These are phyloP conservation scores for Listronotus oregonensis DNA, from an alignment of 1,140 invertebrate species.

Conservation along the genomic window DNA sequence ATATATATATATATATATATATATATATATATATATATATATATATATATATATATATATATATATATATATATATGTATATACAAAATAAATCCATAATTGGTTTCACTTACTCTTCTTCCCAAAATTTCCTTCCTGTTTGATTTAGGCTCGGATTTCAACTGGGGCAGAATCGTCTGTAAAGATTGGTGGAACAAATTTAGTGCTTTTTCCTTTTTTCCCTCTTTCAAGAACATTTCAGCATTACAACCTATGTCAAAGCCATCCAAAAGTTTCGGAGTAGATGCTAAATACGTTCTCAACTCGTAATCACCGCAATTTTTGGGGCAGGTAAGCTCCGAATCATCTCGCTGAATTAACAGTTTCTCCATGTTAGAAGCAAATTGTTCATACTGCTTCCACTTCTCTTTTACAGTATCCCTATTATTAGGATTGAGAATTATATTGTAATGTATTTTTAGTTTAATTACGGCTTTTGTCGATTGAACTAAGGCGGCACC, in stretches of 20 bases:
- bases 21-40: too few relatives aligned
- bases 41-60: too few relatives aligned
- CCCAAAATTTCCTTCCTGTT: conserved; percentile 21
- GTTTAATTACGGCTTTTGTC: conserved; percentile 10
- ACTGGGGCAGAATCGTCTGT: conserved; percentile 4
- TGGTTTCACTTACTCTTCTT: conserved; percentile 5
- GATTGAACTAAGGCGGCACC: conserved; percentile 2
- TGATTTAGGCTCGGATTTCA: conserved; percentile 21
- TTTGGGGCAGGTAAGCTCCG: background rate
- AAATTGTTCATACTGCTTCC: conserved; percentile 6
- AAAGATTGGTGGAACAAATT: conserved; percentile 15
- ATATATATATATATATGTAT: too few relatives aligned
- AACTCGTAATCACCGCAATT: conserved; percentile 15
- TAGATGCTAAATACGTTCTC: conserved; percentile 10
- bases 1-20: too few relatives aligned
- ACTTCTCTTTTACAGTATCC: background rate
- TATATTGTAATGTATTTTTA: conserved; percentile 14
- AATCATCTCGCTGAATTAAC: background rate
- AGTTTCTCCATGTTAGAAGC: background rate
- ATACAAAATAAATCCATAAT: too few relatives aligned
- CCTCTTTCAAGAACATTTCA: conserved; percentile 21
- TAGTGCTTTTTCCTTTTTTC: conserved; percentile 7
- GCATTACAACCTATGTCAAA: conserved; percentile 22
- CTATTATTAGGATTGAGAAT: background rate
- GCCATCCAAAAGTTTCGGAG: conserved; percentile 20